phyloP scores from a whole-genome alignment of 2,113 vertebrate genomes.

The Emydocephalus ijimae region DNA sequence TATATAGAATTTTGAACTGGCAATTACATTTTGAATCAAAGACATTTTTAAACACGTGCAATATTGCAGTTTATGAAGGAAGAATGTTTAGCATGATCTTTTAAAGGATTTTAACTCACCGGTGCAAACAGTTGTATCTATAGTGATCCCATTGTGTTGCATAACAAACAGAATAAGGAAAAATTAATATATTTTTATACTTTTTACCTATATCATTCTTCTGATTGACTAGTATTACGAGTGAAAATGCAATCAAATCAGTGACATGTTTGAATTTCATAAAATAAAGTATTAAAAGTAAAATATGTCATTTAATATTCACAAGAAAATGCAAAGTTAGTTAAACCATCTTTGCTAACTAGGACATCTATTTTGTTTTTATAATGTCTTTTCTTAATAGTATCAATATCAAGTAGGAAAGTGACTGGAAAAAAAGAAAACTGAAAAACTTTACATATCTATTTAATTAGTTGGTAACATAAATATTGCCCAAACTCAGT shows the following conservation, averaged over 20 bases:
- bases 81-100: constrained; percentile 73
- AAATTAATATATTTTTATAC: constrained; percentile 77
- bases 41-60: constrained; percentile 53
- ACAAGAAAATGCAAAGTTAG: constrained; percentile 32
- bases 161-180: constrained; percentile 88
- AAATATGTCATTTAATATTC: constrained; percentile 42
- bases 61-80: constrained; percentile 59
- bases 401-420: constrained; percentile 30
- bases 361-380: constrained; percentile 35
- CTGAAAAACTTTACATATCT: constrained; percentile 16
- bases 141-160: constrained; percentile 93
- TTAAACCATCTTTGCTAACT: constrained; percentile 43
- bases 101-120: constrained; percentile 91
- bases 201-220: constrained; percentile 69
- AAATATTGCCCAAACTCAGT: constrained; percentile 35
- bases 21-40: constrained; percentile 50
- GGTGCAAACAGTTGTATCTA: constrained; percentile 99
- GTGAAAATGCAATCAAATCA: constrained; percentile 53
- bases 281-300: constrained; percentile 52
- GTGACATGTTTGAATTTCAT: constrained; percentile 31
- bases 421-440: neutral
- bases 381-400: constrained; percentile 20
- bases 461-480: constrained; percentile 22
- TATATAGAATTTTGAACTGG: constrained; percentile 27
- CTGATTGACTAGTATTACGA: constrained; percentile 62